Conservation (phyloP, 2,888 invertebrate genomes). For the Acanthacorydalis orientalis region DNA sequence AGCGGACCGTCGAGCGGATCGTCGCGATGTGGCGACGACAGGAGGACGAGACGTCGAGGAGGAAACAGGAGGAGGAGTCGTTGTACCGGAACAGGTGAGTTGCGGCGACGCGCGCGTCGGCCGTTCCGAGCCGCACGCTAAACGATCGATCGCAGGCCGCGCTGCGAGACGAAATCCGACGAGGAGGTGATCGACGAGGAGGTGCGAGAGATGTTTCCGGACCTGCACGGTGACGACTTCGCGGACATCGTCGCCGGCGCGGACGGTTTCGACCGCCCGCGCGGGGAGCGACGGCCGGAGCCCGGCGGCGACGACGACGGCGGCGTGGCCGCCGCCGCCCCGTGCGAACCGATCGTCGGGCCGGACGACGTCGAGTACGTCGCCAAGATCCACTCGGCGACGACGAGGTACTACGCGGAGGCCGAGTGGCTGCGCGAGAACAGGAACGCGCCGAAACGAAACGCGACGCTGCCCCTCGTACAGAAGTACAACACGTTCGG, state of each 20-base stretch:
- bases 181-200: conserved; percentile 46
- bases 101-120: too few relatives aligned
- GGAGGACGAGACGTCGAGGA: conserved; percentile 45
- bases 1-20: conserved; percentile 38
- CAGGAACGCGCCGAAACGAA: conserved; percentile 18
- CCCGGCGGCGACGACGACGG: conserved; percentile 31
- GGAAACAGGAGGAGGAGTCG: conserved; percentile 57
- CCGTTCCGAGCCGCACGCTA: too few relatives aligned
- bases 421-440: conserved; percentile 41
- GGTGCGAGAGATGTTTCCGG: conserved; percentile 53
- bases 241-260: conserved; percentile 32
- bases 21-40: conserved; percentile 62
- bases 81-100: conserved; percentile 45
- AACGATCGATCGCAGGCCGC: not conserved
- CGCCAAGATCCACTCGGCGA: conserved; percentile 39
- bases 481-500: conserved; percentile 42
- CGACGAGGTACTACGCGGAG: conserved; percentile 37
- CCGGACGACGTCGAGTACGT: conserved; percentile 38
- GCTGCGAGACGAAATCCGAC: conserved; percentile 30
- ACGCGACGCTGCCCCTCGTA: conserved; percentile 34
- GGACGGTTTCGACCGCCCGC: too few relatives aligned
- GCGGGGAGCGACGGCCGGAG: too few relatives aligned
- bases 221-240: conserved; percentile 49
- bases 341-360: too few relatives aligned
- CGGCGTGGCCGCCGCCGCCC: conserved; percentile 27